Evolutionary conservation across 2,797 vertebrate genomes (phyloP), one percentile per base, ranked within the genome.

Genomic region (Antennarius maculatus): DNA sequence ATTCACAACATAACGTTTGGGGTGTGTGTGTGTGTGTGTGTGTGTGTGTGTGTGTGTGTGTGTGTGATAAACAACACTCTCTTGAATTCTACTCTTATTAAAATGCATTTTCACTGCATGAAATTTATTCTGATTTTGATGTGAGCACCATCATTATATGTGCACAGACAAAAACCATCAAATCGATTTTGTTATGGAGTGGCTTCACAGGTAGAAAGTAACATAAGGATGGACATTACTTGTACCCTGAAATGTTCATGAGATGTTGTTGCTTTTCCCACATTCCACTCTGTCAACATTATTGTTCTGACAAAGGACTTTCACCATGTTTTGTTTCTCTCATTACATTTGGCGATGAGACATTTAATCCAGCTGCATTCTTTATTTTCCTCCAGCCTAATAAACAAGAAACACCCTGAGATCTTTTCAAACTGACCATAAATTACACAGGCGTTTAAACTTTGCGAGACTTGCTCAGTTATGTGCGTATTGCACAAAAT

Each of bases 51-150:
- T 54, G 48, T 65, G 55, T 66, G 55, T 54, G 48, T n/a, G n/a
- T 65, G 55, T 66, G 55, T 54, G 48, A 59, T 31, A 63, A 73
- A 71, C 17, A 60, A 42, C 41, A 18, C 27, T 49, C 23, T 73
- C 61, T 79, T 65, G 27, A 61, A 66, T 43, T 46, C 12, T 68
- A 54, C 68, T 71, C 56, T 51, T 83, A 80, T 65, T 76, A 86
- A 82, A 51, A 51, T 43, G 12, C 43, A 13, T 18, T 62, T 66
- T 65, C 17, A 74, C 57, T 82, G 49, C 82, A 82, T 17, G 12
- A 23, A 49, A 49, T 74, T 16, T 45, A 37, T 59, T 57, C 7
- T 11, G 14, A 54, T 34, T 54, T 42, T 16, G 52, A 66, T 55
- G 7, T 7, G 18, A 5, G 18, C 45, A 17, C 29, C 23, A 61